Conservation (phyloP, 2,113 vertebrate genomes). For the Camelus bactrianus region DNA sequence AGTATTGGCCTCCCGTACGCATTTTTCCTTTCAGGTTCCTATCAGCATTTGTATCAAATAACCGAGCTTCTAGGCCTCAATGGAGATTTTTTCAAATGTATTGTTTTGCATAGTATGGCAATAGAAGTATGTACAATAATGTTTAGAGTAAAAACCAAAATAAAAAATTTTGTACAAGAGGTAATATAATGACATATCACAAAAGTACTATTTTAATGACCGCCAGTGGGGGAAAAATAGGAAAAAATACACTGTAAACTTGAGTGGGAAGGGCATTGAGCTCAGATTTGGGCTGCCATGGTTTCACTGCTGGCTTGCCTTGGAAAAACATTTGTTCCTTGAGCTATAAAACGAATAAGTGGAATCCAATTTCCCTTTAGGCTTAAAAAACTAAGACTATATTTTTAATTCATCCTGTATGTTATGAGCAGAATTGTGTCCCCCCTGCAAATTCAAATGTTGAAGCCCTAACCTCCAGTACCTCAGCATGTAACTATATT, state of each 20-base stretch:
- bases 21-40: background rate
- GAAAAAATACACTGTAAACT: background rate
- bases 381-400: background rate
- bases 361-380: background rate
- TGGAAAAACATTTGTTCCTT: background rate
- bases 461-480: background rate
- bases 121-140: background rate
- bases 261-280: background rate
- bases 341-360: background rate
- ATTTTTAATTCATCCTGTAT: background rate
- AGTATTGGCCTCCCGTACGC: background rate
- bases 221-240: background rate
- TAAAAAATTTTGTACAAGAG: background rate
- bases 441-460: background rate
- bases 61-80: background rate
- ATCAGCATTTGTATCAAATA: constrained; percentile 60
- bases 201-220: background rate
- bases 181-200: background rate
- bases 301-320: background rate
- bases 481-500: background rate
- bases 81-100: background rate
- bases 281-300: background rate
- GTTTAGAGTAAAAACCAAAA: background rate
- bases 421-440: background rate
- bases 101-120: background rate